Conservation (phyloP, 2,797 vertebrate species). For the Pseudomugil gertrudae region DNA sequence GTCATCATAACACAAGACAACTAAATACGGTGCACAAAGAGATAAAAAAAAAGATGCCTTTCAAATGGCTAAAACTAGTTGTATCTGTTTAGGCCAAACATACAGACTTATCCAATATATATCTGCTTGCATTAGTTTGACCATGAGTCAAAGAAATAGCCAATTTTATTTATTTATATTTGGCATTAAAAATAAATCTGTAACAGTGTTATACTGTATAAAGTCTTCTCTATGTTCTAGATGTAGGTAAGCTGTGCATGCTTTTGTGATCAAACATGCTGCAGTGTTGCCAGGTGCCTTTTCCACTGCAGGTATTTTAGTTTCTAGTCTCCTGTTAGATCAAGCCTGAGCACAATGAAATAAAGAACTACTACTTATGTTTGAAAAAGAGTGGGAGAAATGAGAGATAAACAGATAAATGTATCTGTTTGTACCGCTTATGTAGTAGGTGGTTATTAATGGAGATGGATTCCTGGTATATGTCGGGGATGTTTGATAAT, state of each 20-base stretch:
- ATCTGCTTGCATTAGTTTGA: too few species aligned
- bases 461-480: background rate
- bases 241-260: background rate
- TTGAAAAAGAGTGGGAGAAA: background rate
- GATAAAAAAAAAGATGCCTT: too few species aligned
- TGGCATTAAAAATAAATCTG: background rate
- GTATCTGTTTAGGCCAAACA: too few species aligned
- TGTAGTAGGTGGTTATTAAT: background rate
- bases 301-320: slow-evolving; percentile 12
- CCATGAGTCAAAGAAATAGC: too few species aligned
- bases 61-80: too few species aligned
- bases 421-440: too few species aligned
- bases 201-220: background rate
- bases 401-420: background rate
- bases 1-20: too few species aligned
- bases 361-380: background rate
- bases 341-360: background rate
- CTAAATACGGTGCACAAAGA: too few species aligned
- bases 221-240: background rate
- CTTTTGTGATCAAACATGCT: background rate
- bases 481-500: background rate
- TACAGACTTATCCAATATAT: too few species aligned
- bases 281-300: slow-evolving; percentile 8
- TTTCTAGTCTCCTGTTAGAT: background rate
- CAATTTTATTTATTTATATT: too few species aligned